Conservation (phyloP, 2,888 invertebrate species). For the Cerastis rubricosa region DNA sequence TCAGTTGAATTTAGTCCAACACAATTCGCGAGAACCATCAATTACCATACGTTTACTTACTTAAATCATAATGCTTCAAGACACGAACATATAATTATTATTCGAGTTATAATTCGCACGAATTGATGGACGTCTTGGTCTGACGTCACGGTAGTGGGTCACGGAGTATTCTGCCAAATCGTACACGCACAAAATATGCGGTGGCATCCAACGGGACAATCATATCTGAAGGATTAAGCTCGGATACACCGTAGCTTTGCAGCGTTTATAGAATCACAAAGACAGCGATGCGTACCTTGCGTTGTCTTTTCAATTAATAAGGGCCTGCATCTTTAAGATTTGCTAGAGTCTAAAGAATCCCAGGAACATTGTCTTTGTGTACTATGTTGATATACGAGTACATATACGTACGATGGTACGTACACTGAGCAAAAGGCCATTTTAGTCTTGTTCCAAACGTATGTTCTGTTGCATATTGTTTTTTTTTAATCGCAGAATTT, state of each 20-base stretch:
- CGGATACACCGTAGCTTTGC: constrained; percentile 1
- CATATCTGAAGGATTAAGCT: constrained; percentile 14
- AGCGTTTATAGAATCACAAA: neutral
- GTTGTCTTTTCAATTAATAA: neutral
- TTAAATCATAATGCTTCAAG: neutral
- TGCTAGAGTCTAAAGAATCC: neutral
- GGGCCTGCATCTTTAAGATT: neutral
- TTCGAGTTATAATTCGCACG: constrained; percentile 24
- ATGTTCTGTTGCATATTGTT: neutral
- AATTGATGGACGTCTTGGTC: constrained; percentile 27
- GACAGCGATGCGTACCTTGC: neutral
- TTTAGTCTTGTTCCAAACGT: neutral
- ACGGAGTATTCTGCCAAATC: constrained; percentile 45
- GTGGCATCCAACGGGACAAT: constrained; percentile 19
- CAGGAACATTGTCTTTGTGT: neutral
- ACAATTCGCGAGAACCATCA: too few species aligned
- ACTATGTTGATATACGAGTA: neutral
- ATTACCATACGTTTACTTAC: neutral
- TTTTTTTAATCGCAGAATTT: neutral
- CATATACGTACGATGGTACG: too few species aligned
- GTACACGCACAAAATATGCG: constrained; percentile 11
- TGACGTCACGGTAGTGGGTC: constrained; percentile 40
- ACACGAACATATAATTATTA: constrained; percentile 20
- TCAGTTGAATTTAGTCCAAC: neutral
- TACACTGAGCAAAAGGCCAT: too few species aligned